Percentiles rank a stretch among this genome's conserved stretches.
Conservation (phyloP, 2,797 vertebrate species). For the Otolemur crassicaudatus region DNA sequence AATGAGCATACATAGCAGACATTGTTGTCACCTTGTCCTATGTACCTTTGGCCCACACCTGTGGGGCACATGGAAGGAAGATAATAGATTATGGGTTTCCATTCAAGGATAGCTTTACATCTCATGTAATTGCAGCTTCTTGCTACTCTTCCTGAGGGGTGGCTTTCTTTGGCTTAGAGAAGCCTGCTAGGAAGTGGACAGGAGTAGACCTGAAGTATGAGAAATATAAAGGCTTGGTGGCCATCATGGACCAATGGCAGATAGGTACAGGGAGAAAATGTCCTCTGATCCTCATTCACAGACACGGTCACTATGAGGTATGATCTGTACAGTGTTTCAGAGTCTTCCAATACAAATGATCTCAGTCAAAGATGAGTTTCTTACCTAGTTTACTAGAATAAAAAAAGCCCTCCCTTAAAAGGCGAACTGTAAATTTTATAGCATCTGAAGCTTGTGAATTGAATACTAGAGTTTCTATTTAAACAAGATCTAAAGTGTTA, state of each 20-base stretch:
- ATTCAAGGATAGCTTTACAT: neutral
- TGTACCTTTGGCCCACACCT: neutral
- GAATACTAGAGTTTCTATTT: neutral
- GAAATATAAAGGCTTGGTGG: neutral
- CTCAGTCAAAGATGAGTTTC: neutral
- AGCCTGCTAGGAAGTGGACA: neutral
- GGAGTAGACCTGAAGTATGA: neutral
- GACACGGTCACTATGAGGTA: neutral
- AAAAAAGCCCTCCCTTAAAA: neutral
- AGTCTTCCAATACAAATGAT: neutral
- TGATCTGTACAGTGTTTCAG: neutral
- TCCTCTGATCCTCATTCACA: neutral
- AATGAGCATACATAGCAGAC: rapidly evolving
- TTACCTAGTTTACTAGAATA: neutral
- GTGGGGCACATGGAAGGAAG: neutral
- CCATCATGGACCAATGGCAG: neutral
- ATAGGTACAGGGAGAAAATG: neutral
- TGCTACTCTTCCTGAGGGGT: neutral
- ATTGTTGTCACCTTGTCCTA: too few species aligned
- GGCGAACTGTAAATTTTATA: neutral
- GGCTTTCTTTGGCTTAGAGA: neutral
- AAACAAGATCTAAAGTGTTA: neutral
- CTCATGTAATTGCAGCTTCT: neutral
- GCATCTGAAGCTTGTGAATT: neutral
- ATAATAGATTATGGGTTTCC: neutral